Evolutionary conservation across 2,888 invertebrate species (phyloP).

Genomic region (Acrobasis suavella): DNA sequence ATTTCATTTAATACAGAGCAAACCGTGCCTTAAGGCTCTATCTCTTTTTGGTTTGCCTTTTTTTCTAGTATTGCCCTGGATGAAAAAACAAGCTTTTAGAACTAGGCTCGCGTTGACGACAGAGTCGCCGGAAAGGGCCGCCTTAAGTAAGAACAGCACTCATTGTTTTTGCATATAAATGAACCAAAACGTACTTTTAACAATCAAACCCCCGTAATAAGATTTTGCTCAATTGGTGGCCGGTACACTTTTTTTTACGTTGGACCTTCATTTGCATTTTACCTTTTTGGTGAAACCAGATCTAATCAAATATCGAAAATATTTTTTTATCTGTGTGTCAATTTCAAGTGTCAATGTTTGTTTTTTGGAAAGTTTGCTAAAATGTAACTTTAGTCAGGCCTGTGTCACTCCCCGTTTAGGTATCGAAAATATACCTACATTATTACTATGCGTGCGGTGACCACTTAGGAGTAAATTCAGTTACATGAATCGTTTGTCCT

Average conservation of each 20-base stretch:
- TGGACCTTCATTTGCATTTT: neutral
- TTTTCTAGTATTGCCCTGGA: no score
- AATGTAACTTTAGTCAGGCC: neutral
- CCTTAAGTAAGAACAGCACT: neutral
- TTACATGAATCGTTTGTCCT: no score
- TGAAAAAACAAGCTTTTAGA: no score
- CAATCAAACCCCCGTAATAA: neutral
- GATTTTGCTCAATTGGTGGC: neutral
- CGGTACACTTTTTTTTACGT: neutral
- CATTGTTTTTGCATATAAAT: neutral
- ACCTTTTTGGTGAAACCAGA: neutral
- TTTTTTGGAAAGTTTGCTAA: neutral
- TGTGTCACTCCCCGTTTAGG: no score
- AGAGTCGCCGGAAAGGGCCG: no score
- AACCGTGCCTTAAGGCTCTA: no score
- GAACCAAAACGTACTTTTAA: neutral
- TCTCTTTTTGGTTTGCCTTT: no score
- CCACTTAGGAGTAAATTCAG: no score
- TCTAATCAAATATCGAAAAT: neutral
- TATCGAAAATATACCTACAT: no score
- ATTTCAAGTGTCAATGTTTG: neutral
- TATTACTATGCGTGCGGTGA: no score
- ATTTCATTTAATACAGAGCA: no score
- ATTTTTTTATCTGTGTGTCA: neutral
- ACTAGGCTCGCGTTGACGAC: no score